Percentiles rank a stretch among this genome's conserved stretches.
phyloP scores from a whole-genome alignment of 1,140 invertebrate species.

The Thaumetopoea pityocampa region DNA sequence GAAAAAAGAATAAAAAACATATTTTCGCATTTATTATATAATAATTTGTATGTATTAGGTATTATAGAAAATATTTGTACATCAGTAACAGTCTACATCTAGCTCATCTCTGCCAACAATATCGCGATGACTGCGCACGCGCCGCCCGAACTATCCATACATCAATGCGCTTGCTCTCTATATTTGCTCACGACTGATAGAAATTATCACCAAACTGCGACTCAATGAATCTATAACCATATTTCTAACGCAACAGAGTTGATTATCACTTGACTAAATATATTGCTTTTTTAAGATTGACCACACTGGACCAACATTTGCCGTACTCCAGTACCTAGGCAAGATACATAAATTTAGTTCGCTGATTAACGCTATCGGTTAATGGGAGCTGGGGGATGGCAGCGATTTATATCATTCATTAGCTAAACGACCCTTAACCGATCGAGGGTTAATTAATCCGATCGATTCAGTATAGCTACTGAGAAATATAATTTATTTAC shows the following conservation, averaged over 20 bases:
- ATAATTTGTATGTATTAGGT: not conserved
- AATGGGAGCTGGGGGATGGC: constrained; percentile 30
- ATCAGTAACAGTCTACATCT: constrained; percentile 18
- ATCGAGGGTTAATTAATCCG: constrained; percentile 43
- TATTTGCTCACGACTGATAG: constrained; percentile 52
- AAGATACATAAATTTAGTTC: constrained; percentile 49
- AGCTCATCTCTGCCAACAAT: constrained; percentile 40
- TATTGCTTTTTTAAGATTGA: constrained; percentile 38
- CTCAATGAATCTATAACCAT: constrained; percentile 21
- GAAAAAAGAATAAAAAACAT: too few relatives aligned
- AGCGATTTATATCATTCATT: constrained; percentile 69
- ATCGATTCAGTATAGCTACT: constrained; percentile 39
- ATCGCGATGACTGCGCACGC: constrained; percentile 23
- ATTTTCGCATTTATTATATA: not conserved
- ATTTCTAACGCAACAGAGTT: constrained; percentile 13
- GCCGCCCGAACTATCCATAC: constrained; percentile 58
- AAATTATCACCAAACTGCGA: constrained; percentile 35
- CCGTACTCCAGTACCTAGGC: constrained; percentile 45
- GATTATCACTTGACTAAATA: constrained; percentile 13
- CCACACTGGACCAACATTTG: constrained; percentile 40
- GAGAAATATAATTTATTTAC: too few relatives aligned
- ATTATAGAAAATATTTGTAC: not conserved
- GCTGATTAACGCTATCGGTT: constrained; percentile 56
- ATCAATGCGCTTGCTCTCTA: constrained; percentile 61
- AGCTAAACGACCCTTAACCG: constrained; percentile 55